These are phyloP conservation scores for Diachasmimorpha longicaudata DNA, from an alignment of 1,140 invertebrate species.

Conservation along the genomic window DNA sequence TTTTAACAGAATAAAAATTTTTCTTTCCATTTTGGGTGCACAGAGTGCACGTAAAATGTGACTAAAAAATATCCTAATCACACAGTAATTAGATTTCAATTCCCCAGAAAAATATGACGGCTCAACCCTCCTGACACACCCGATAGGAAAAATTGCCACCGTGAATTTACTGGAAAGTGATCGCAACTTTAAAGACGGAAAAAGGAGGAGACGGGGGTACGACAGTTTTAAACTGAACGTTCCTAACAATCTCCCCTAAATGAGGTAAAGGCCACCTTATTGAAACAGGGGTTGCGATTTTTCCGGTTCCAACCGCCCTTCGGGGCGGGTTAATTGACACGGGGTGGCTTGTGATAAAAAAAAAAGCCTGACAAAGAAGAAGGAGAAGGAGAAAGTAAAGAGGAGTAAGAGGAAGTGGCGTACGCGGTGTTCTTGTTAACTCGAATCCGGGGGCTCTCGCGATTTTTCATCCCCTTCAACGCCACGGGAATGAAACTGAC, in stretches of 20 bases:
- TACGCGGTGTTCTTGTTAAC: slow-evolving; percentile 60
- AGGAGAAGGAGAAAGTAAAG: background rate
- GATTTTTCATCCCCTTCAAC: slow-evolving; percentile 59
- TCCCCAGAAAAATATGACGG: background rate
- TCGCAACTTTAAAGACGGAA: slow-evolving; percentile 32
- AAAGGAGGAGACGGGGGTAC: slow-evolving; percentile 16
- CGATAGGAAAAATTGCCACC: slow-evolving; percentile 38
- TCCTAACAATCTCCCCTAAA: slow-evolving; percentile 61
- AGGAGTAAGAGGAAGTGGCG: slow-evolving; percentile 32
- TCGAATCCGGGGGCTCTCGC: slow-evolving; percentile 53
- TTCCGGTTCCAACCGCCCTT: slow-evolving; percentile 46
- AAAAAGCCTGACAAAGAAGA: background rate
- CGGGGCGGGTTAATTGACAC: slow-evolving; percentile 62
- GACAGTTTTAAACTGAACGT: slow-evolving; percentile 60
- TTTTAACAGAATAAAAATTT: too few species aligned
- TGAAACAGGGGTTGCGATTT: slow-evolving; percentile 64
- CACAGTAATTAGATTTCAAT: background rate
- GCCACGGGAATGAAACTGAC: slow-evolving; percentile 38
- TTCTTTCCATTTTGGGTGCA: too few species aligned
- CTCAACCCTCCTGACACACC: background rate
- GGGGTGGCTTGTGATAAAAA: slow-evolving; percentile 43
- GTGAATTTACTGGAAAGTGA: slow-evolving; percentile 58
- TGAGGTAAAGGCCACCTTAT: slow-evolving; percentile 64
- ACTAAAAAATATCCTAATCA: background rate
- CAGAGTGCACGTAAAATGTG: too few species aligned